Base-by-base conservation (phyloP, 1,140 invertebrate species). In the Aphelinus atriplicis region DNA sequence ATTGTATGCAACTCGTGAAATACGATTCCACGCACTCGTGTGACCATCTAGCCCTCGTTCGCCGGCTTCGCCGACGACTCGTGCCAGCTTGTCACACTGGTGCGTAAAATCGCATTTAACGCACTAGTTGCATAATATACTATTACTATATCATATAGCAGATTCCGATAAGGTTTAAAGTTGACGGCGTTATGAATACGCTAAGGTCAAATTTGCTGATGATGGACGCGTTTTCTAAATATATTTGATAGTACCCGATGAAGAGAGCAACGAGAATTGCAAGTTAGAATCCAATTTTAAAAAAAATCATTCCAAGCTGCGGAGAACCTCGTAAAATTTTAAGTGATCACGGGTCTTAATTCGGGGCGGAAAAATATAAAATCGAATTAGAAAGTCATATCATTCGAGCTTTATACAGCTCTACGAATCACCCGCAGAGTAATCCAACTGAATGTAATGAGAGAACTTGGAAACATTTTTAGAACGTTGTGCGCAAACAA, bases 401-500 rank as follows among this genome's bases (percentile, higher is more conserved):
- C 1, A 64, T 64, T 1, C 45, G 48, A 3, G 0, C 10, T 2
- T 7, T 48, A 10, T 62, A n/a, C 10, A n/a, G 7, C 1, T 7
- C 6, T 2, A 62, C 46, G 1, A 43, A 43, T 5, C 61, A 62
- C 45, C 61, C 61, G 3, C 61, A 62, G 45, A 46, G 43, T 7
- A 62, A 62, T 9, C 6, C 26, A 2, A 26, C 26, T 2, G 61
- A 62, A 47, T 62, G 78, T 83, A 1, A 84, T 82, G 75, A 79
- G 74, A 42, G 81, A 85, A 51, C 68, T 84, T 7, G 79, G 81
- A 5, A 64, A 79, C 48, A 43, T 84, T 6, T 82, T 84, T 66
- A 74, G 82, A 47, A 79, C 78, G 0, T 81, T 82, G 10, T 82
- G 80, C 65, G 50, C 69, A 0, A 50, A 75, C 2, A 61, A 53